These are phyloP conservation scores for Batillaria attramentaria DNA, from an alignment of 1,140 invertebrate species.

Conservation along the genomic window DNA sequence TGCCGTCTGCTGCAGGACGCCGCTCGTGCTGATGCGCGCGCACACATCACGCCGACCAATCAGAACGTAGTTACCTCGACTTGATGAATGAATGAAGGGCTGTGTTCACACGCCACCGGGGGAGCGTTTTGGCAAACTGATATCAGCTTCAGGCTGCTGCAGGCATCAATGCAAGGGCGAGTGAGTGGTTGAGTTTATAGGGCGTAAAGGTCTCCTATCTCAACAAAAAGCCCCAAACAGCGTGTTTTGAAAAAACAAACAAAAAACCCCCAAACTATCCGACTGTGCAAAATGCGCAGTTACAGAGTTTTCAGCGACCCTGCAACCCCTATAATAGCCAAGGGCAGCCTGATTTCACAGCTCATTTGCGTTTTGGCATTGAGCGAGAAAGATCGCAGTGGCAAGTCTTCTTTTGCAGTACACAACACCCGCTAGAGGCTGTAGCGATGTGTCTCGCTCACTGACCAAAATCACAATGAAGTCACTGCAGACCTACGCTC, in stretches of 20 bases:
- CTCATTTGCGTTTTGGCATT: too few species aligned
- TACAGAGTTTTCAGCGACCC: neutral
- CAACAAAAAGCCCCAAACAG: neutral
- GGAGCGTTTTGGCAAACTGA: conserved; percentile 14
- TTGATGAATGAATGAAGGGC: conserved; percentile 26
- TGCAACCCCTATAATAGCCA: too few species aligned
- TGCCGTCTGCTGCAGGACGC: conserved; percentile 22
- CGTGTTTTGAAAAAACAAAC: neutral
- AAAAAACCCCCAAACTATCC: neutral
- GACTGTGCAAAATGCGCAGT: neutral
- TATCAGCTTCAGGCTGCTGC: too few species aligned
- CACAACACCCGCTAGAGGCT: too few species aligned
- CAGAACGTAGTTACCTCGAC: neutral
- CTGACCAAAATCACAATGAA: too few species aligned
- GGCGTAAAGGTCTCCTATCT: too few species aligned
- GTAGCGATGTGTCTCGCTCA: too few species aligned
- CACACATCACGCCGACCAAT: conserved; percentile 20
- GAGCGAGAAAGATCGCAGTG: too few species aligned
- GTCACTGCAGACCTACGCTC: too few species aligned
- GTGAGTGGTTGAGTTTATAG: neutral
- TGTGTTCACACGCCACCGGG: conserved; percentile 25
- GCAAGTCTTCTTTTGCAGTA: too few species aligned
- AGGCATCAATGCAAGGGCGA: neutral
- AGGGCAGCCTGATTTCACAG: too few species aligned
- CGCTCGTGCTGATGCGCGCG: conserved; percentile 18